Evolutionary conservation across 1,140 invertebrate genomes (phyloP).

Genomic region (Elysia chlorotica): DNA sequence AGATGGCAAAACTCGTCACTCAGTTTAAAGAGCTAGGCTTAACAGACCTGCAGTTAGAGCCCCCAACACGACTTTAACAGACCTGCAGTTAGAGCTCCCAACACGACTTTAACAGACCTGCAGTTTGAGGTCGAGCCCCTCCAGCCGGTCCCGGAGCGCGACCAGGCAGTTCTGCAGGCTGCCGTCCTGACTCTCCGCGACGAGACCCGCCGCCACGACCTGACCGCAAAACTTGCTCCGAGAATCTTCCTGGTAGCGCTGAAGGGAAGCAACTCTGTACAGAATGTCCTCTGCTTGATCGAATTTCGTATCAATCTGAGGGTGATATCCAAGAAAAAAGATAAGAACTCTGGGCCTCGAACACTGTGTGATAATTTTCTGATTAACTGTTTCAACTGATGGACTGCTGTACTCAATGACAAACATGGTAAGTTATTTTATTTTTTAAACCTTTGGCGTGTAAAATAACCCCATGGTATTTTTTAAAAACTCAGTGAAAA

Average conservation of each 20-base stretch:
- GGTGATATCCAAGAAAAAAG: not conserved
- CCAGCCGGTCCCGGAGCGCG: not conserved
- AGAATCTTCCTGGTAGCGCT: not conserved
- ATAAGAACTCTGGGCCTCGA: not conserved
- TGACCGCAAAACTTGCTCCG: not conserved
- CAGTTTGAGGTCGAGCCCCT: not conserved
- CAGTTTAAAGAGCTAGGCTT: too few species aligned
- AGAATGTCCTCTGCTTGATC: not conserved
- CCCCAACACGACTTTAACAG: too few species aligned
- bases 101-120: not conserved
- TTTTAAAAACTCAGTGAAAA: too few species aligned
- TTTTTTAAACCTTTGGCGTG: too few species aligned
- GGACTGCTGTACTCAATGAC: too few species aligned
- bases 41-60: too few species aligned
- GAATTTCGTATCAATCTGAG: not conserved
- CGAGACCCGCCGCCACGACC: not conserved
- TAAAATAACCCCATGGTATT: too few species aligned
- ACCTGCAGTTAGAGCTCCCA: too few species aligned
- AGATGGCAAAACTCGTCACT: too few species aligned
- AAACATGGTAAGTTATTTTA: too few species aligned
- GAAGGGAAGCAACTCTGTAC: not conserved
- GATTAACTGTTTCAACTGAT: too few species aligned
- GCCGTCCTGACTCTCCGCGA: not conserved
- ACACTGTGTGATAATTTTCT: not conserved
- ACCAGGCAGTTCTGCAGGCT: slow-evolving; percentile 1